Conservation (phyloP, 2,113 vertebrate genomes). For the Oplegnathus fasciatus region DNA sequence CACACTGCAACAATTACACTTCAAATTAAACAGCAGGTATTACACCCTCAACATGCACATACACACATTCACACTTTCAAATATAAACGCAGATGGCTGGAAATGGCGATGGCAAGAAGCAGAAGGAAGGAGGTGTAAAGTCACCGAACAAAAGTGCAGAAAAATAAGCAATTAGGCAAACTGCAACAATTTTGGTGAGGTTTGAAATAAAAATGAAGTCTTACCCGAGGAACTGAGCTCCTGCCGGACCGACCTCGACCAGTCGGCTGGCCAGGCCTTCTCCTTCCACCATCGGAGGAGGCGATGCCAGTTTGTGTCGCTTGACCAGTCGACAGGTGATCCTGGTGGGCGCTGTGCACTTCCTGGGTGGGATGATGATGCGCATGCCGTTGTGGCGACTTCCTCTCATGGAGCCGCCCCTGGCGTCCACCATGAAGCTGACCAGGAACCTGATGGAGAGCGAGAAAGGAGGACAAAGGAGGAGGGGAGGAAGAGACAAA, state of each 20-base stretch:
- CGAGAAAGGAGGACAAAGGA: not conserved
- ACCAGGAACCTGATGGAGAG: constrained; percentile 91
- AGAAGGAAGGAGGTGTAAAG: constrained; percentile 54
- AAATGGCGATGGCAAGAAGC: constrained; percentile 76
- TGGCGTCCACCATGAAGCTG: constrained; percentile 98
- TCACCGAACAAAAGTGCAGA: constrained; percentile 46
- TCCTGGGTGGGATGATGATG: constrained; percentile 97
- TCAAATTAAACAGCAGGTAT: constrained; percentile 27
- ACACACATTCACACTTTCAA: constrained; percentile 34
- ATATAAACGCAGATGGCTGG: constrained; percentile 65
- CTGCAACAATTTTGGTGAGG: not conserved
- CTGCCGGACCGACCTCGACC: constrained; percentile 97
- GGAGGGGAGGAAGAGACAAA: not conserved
- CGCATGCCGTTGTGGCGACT: constrained; percentile 98
- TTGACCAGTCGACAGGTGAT: constrained; percentile 98
- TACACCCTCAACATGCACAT: not conserved
- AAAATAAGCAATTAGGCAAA: constrained; percentile 42
- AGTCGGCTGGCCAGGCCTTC: constrained; percentile 97
- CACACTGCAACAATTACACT: constrained; percentile 12
- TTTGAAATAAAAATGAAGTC: constrained; percentile 52
- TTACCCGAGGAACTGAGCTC: constrained; percentile 99
- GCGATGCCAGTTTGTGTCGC: constrained; percentile 96
- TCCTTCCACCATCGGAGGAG: constrained; percentile 99
- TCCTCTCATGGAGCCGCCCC: constrained; percentile 98
- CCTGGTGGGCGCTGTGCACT: constrained; percentile 96